Conservation (phyloP, 2,113 vertebrate species). For the Acanthisitta chloris region DNA sequence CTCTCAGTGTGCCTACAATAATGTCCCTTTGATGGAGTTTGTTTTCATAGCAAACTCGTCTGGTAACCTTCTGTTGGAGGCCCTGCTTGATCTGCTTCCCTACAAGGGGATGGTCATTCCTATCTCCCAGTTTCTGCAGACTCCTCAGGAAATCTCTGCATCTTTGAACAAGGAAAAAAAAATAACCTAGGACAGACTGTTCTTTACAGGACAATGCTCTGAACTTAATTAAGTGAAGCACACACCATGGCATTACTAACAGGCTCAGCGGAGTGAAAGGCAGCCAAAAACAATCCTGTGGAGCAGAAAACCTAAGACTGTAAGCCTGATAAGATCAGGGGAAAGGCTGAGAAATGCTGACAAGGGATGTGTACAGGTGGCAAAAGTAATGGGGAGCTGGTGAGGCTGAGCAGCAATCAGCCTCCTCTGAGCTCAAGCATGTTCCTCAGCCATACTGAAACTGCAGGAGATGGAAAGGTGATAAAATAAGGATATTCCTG, state of each 20-base stretch:
- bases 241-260: not conserved
- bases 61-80: conserved; percentile 28
- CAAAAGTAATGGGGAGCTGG: not conserved
- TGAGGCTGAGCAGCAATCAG: not conserved
- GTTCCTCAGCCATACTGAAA: not conserved
- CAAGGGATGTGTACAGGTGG: not conserved
- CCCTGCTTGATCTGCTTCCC: conserved; percentile 16
- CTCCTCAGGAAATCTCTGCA: conserved; percentile 27
- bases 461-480: not conserved
- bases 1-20: not conserved
- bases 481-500: not conserved
- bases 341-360: not conserved
- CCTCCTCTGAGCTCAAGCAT: not conserved
- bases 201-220: conserved; percentile 23
- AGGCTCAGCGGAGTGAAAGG: not conserved
- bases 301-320: not conserved
- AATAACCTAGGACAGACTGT: conserved; percentile 7
- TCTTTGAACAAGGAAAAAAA: conserved; percentile 15
- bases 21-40: conserved; percentile 32
- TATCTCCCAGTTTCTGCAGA: conserved; percentile 31
- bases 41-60: conserved; percentile 37
- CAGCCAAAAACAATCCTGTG: not conserved
- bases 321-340: not conserved
- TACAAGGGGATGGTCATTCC: not conserved
- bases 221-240: not conserved